Evolutionary conservation across 2,888 invertebrate species (phyloP).

Genomic region (Stenodera caucasica): DNA sequence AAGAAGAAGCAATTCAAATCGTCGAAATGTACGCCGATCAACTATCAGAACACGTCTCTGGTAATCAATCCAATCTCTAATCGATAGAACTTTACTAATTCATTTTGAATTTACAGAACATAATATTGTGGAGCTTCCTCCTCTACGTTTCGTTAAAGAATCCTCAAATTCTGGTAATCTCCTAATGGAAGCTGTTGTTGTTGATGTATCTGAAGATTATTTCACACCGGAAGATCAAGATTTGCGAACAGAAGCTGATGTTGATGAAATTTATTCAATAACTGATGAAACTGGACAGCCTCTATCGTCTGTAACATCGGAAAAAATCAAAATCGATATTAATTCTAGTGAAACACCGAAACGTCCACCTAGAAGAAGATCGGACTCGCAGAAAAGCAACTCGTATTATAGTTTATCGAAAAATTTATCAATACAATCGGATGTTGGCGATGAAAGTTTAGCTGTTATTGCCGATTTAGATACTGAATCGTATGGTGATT

Average conservation of each 20-base stretch:
- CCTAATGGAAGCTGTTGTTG: constrained; percentile 88
- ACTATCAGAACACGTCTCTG: constrained; percentile 81
- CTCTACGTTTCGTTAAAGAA: constrained; percentile 85
- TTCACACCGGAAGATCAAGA: constrained; percentile 82
- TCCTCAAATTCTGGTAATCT: constrained; percentile 85
- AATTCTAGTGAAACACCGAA: constrained; percentile 60
- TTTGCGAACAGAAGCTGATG: constrained; percentile 80
- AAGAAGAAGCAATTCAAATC: constrained; percentile 88
- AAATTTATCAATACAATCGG: constrained; percentile 64
- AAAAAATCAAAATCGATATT: constrained; percentile 59
- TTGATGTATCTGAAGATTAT: constrained; percentile 85
- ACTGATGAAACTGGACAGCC: constrained; percentile 66
- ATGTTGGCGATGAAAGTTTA: constrained; percentile 55
- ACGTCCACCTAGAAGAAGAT: constrained; percentile 67
- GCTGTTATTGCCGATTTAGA: constrained; percentile 61
- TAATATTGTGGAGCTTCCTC: constrained; percentile 83
- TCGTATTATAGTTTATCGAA: constrained; percentile 65
- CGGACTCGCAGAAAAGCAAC: constrained; percentile 65
- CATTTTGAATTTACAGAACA: constrained; percentile 60
- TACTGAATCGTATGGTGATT: constrained; percentile 66
- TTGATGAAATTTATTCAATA: constrained; percentile 79
- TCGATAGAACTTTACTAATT: not conserved
- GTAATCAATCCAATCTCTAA: constrained; percentile 46
- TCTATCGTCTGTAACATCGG: constrained; percentile 56
- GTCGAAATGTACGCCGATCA: constrained; percentile 95